Conservation (phyloP, 2,113 vertebrate genomes). For the Sardina pilchardus region DNA sequence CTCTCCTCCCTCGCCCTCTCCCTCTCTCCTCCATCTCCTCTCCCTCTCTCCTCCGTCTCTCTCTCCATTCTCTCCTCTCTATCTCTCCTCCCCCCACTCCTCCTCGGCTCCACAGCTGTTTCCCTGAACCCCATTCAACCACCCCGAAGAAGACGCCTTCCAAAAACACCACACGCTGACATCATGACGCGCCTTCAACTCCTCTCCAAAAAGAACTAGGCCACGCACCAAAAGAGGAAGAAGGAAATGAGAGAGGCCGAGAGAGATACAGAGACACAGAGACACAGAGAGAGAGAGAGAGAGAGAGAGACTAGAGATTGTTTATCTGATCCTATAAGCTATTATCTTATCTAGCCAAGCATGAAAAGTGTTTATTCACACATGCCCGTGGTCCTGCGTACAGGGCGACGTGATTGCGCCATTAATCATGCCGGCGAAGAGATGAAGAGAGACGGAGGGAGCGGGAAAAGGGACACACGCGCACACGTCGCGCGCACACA, state of each 20-base stretch:
- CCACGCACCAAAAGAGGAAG: slow-evolving; percentile 21
- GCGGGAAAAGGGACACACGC: not conserved
- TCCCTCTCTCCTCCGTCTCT: too few relatives aligned
- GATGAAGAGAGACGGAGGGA: not conserved
- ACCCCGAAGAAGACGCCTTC: not conserved
- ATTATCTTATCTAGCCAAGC: slow-evolving; percentile 42
- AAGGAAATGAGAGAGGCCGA: slow-evolving; percentile 10
- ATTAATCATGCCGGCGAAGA: slow-evolving; percentile 45
- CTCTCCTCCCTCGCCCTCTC: not conserved
- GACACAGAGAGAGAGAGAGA: not conserved
- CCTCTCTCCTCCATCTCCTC: not conserved
- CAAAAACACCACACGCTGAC: not conserved
- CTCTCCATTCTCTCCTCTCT: too few relatives aligned
- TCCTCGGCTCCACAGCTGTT: not conserved
- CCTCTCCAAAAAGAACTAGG: slow-evolving; percentile 41
- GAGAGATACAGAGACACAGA: not conserved
- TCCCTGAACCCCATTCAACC: not conserved
- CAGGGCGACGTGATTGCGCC: slow-evolving; percentile 39
- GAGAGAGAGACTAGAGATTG: slow-evolving; percentile 27
- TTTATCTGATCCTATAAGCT: slow-evolving; percentile 40
- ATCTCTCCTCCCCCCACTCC: not conserved
- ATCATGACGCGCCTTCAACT: slow-evolving; percentile 19
- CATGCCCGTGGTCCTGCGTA: slow-evolving; percentile 29
- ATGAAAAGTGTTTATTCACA: slow-evolving; percentile 46
- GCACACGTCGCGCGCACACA: too few relatives aligned